Base-by-base conservation (phyloP, 2,113 vertebrate species). In the Xenus cinereus region DNA sequence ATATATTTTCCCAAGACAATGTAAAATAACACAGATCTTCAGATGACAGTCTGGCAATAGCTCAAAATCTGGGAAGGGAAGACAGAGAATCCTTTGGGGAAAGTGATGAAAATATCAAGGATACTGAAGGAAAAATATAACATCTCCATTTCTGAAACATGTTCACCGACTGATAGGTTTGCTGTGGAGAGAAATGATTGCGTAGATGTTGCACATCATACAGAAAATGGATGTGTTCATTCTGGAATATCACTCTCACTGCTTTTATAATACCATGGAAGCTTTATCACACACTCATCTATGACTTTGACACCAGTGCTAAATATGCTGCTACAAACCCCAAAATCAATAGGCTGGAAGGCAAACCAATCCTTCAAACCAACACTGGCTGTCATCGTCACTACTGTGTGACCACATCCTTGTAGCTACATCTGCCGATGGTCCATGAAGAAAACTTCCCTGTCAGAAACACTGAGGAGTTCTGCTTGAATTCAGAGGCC, bases 101-200 rank as follows among this genome's bases (percentile, higher is more conserved):
- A 93, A 86, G 27, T 48, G 83, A 87, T 82, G 73, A 75, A 92
- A 95, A 94, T 89, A 85, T 87, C 95, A 96, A 89, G 51, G 76
- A 78, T 75, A 72, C 14, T 63, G 64, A 80, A 92, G 45, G 72
- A 71, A 92, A 71, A 4, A 26, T 23, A 43, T 43, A 81, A 64
- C 15, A 37, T 62, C 84, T 94, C 73, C 56, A 67, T 75, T 79
- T 24, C 45, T 75, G 88, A 37, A 67, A 81, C 35, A 53, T 2
- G 8, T 13, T 62, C 57, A 28, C 62, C 33, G 1, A 4, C 77
- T 54, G 79, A 77, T 51, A 62, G 81, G 84, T 67, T 32, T 72
- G n/a, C 57, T 84, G 56, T n/a, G 39, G 79, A 17, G 50, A 62
- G 92, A 84, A 90, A 81, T 62, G 76, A 72, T 89, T 87, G 35